Evolutionary conservation across 2,888 invertebrate species (phyloP).

Genomic region (Syrphus vitripennis): DNA sequence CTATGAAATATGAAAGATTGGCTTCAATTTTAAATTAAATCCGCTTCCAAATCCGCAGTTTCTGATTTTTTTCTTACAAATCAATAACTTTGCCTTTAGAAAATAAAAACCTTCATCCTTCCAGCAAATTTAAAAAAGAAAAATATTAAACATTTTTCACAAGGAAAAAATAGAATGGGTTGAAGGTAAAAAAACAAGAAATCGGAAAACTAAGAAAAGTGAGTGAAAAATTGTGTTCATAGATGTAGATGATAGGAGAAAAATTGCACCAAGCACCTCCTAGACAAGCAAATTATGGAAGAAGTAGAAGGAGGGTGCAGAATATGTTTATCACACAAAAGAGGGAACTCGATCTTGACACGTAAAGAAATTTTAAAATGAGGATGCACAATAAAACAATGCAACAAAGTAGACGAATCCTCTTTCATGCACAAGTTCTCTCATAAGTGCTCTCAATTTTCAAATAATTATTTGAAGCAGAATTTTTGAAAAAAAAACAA

Average conservation of each 20-base stretch:
- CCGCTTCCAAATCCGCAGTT: background rate
- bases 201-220: background rate
- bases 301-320: too few relatives aligned
- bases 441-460: slow-evolving; percentile 29
- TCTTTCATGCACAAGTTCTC: background rate
- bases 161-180: background rate
- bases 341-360: slow-evolving; percentile 23
- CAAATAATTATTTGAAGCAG: slow-evolving; percentile 23
- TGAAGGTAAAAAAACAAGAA: background rate
- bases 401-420: slow-evolving; percentile 4
- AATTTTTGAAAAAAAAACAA: background rate
- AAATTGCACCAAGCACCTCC: background rate
- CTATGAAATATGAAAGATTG: too few relatives aligned
- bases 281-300: too few relatives aligned
- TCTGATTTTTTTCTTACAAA: background rate
- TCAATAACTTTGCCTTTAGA: background rate
- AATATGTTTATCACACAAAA: background rate
- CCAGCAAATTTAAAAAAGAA: background rate
- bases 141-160: background rate
- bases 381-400: slow-evolving; percentile 29
- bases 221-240: slow-evolving; percentile 3
- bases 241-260: background rate
- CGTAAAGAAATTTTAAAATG: slow-evolving; percentile 16
- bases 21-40: background rate
- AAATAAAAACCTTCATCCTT: background rate